Conservation (phyloP, 35 echinoderm and acorn worm genomes). For the Patiria miniata region DNA sequence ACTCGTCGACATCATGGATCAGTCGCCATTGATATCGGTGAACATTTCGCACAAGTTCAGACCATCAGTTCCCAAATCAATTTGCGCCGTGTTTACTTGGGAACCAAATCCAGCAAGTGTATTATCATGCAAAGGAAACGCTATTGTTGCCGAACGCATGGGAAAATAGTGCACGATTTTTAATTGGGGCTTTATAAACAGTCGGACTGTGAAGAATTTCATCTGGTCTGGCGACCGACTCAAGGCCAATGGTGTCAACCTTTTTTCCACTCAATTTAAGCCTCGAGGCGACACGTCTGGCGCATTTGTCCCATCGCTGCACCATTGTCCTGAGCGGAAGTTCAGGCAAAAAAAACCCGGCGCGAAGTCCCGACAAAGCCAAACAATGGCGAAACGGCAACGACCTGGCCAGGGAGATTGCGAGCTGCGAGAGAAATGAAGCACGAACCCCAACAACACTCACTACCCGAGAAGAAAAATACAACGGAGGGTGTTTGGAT, state of each 20-base stretch:
- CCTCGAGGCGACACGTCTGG: constrained; percentile 9
- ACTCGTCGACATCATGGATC: too few relatives aligned
- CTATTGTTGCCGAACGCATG: too few relatives aligned
- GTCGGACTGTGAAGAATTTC: not conserved
- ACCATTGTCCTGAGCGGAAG: constrained; percentile 20
- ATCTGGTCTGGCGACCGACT: constrained; percentile 7
- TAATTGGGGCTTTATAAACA: constrained; percentile 15
- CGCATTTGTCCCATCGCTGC: constrained; percentile 6
- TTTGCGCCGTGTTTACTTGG: too few relatives aligned
- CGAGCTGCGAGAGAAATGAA: not conserved
- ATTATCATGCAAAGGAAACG: too few relatives aligned
- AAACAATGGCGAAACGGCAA: constrained; percentile 17
- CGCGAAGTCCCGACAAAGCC: constrained; percentile 15
- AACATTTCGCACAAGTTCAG: too few relatives aligned
- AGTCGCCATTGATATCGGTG: too few relatives aligned
- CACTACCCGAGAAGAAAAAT: not conserved
- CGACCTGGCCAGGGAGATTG: not conserved
- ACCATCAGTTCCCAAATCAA: too few relatives aligned
- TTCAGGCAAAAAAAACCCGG: constrained; percentile 13
- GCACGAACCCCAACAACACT: not conserved
- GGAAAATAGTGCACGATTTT: too few relatives aligned
- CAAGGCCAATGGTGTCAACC: constrained; percentile 17
- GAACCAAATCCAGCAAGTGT: too few relatives aligned
- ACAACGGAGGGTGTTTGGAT: not conserved
- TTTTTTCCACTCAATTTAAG: constrained; percentile 29